Percentiles rank a stretch among this genome's conserved stretches.
These are phyloP conservation scores for Phenganax subtilis DNA, from an alignment of 92 coral and sea anemone species.

Conservation along the genomic window DNA sequence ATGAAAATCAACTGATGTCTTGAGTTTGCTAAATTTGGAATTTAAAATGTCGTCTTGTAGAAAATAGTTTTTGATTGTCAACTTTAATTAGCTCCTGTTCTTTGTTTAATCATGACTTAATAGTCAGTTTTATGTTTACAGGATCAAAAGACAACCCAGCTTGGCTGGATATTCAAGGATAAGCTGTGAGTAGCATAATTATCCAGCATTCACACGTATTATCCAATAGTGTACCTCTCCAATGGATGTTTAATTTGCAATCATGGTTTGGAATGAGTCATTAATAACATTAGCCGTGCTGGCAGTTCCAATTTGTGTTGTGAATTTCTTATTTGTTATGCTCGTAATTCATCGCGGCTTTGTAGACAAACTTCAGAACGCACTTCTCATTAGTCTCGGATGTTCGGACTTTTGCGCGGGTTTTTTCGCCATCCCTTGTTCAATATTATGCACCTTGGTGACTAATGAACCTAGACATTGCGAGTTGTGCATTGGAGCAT, in stretches of 20 bases:
- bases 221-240: neutral
- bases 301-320: slow-evolving; percentile 10
- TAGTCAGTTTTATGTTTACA: too few relatives aligned
- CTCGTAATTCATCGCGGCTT: neutral
- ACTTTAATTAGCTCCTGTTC: too few relatives aligned
- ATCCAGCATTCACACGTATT: neutral
- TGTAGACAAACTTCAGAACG: neutral
- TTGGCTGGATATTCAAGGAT: too few relatives aligned
- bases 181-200: too few relatives aligned
- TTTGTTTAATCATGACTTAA: too few relatives aligned
- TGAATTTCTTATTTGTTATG: neutral
- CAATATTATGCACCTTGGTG: neutral
- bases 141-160: too few relatives aligned
- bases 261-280: neutral
- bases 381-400: slow-evolving; percentile 15
- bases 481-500: neutral
- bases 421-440: slow-evolving; percentile 7
- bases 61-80: too few relatives aligned
- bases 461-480: neutral
- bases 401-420: slow-evolving; percentile 32
- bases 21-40: too few relatives aligned
- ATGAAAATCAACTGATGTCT: too few relatives aligned
- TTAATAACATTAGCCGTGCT: slow-evolving; percentile 4
- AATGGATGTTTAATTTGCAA: neutral
- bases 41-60: too few relatives aligned